Percentiles rank a stretch among this genome's conserved stretches.
Conservation (phyloP, 2,888 invertebrate species). For the Abrostola triplasia region DNA sequence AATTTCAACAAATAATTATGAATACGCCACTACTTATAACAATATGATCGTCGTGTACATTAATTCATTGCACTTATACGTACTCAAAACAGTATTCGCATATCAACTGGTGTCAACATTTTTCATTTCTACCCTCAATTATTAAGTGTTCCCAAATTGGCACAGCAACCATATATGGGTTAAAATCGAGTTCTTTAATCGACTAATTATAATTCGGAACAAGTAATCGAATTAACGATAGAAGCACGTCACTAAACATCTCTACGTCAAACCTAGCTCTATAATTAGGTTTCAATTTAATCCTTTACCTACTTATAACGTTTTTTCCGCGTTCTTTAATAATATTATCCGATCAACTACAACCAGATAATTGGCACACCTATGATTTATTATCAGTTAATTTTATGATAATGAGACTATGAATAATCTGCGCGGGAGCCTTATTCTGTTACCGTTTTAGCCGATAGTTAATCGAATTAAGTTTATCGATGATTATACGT, state of each 20-base stretch:
- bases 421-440: slow-evolving; percentile 75
- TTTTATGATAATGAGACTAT: slow-evolving; percentile 86
- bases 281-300: slow-evolving; percentile 24
- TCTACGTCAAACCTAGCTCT: slow-evolving; percentile 5
- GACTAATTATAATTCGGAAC: background rate
- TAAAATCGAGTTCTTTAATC: background rate
- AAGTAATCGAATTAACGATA: slow-evolving; percentile 7
- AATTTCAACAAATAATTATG: too few species aligned
- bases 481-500: slow-evolving; percentile 39
- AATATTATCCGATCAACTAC: slow-evolving; percentile 66
- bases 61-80: too few species aligned
- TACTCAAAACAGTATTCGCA: too few species aligned
- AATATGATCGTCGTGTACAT: too few species aligned
- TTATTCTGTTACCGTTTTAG: slow-evolving; percentile 63
- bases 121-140: too few species aligned
- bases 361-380: slow-evolving; percentile 77
- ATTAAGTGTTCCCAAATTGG: too few species aligned
- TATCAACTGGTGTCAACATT: too few species aligned
- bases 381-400: slow-evolving; percentile 86
- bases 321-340: slow-evolving; percentile 76
- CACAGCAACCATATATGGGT: too few species aligned
- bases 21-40: too few species aligned
- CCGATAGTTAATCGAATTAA: slow-evolving; percentile 40
- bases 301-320: slow-evolving; percentile 27
- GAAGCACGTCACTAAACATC: slow-evolving; percentile 14